phyloP scores from a whole-genome alignment of 2,888 invertebrate genomes.

The Diploptera punctata region DNA sequence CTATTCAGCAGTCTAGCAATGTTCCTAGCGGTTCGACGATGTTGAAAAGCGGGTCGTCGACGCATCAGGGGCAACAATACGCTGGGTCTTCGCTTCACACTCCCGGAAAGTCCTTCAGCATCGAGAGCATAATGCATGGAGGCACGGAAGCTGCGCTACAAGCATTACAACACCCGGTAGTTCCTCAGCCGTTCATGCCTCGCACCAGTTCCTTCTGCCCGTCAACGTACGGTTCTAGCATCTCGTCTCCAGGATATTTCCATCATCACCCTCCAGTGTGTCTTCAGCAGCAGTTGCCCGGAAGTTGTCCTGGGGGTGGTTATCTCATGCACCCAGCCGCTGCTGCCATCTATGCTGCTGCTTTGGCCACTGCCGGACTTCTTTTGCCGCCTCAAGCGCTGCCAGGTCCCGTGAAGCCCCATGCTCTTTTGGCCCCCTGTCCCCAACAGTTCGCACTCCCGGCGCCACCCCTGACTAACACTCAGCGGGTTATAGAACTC shows the following conservation, averaged over 20 bases:
- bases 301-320: constrained; percentile 25
- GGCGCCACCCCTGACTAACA: background rate
- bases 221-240: constrained; percentile 1
- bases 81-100: constrained; percentile 3
- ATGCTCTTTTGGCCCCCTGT: constrained; percentile 33
- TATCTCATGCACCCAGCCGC: constrained; percentile 41
- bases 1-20: constrained; percentile 29
- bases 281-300: constrained; percentile 37
- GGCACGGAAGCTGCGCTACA: constrained; percentile 35
- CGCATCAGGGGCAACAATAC: background rate
- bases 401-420: constrained; percentile 35
- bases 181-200: constrained; percentile 20
- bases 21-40: background rate
- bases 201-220: constrained; percentile 25
- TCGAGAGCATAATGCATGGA: constrained; percentile 51
- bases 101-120: constrained; percentile 50
- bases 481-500: background rate
- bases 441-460: constrained; percentile 28
- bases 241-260: constrained; percentile 28
- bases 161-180: constrained; percentile 22
- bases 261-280: constrained; percentile 40
- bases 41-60: background rate
- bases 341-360: constrained; percentile 43
- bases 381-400: constrained; percentile 38
- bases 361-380: constrained; percentile 42